Base-by-base conservation (phyloP, 2,797 vertebrate genomes). In the Chelidonichthys spinosus region DNA sequence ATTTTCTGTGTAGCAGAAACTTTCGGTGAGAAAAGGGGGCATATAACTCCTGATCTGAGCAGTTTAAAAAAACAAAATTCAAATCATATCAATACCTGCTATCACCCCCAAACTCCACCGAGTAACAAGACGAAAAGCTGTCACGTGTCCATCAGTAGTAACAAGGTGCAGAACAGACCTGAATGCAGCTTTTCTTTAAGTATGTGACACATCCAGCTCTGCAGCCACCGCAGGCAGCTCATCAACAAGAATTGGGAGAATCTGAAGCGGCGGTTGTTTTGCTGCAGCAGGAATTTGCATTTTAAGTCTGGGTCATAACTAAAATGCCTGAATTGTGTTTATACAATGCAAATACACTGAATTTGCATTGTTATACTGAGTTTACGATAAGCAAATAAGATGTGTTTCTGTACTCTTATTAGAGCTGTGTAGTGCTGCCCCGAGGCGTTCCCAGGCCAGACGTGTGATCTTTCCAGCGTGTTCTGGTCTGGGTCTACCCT, bases 161-260 rank as follows among this genome's bases (percentile, higher is more conserved):
- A 53, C 52, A 33, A 25, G 52, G 5, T 35, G 13, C n/a, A 46
- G 46, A 44, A 33, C 7, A 61, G 13, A 33, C 25, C 8, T 18
- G 14, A 35, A 65, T 65, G 9, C 37, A 3, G n/a, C 1, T 60
- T 17, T 11, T 37, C 37, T 10, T 6, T 11, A 11, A 17, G 6
- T 18, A 15, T 46, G 11, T 46, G n/a, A 52, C 15, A 8, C 37
- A 7, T 33, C 14, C 55, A 33, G 55, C 14, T 43, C 15, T 39
- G 32, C 11, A 33, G 11, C 6, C n/a, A 64, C 43, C 14, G 7
- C 44, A 46, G 0, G 14, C 10, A 43, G 54, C 25, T 25, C 25
- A 36, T 17, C 36, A 44, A 59, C 7, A 50, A 18, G 32, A 59
- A 69, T 69, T 49, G 36, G 6, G 50, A 42, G 47, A 52, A 60